Base-by-base conservation (phyloP, 2,113 vertebrate genomes). In the Mobula birostris region DNA sequence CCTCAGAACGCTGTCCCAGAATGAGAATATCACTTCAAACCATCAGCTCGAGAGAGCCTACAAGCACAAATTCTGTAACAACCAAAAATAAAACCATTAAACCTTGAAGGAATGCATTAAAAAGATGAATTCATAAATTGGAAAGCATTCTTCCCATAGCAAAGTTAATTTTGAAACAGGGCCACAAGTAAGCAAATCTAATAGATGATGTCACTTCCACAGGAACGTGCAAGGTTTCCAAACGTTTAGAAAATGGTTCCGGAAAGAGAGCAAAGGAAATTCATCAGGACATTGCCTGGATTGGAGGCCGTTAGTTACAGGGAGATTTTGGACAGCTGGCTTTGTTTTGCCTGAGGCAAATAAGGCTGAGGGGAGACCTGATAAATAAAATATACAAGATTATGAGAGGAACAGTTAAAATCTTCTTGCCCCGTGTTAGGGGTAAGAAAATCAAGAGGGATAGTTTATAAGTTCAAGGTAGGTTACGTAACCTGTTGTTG, bases 121-220 rank as follows among this genome's bases (percentile, higher is more conserved):
- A 2, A 2, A 11, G 68, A 11, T 17, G 68, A 4, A 48, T 68
- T 68, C 85, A 68, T 32, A 32, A 32, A 90, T 66, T 90, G 66
- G 66, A 32, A 66, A 32, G 11, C 27, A 29, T 4, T 61, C 82
- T 63, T 63, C 83, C 27, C 15, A 61, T 15, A 63, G 58, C 1
- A n/a, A n/a, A 68, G 56, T 56, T 14, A 9, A 61, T 61, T n/a
- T 87, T 0, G 61, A 66, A 15, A 32, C 61, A 68, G 15, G 40
- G n/a, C 12, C 24, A 36, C 6, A 27, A n/a, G 61, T 90, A 32
- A 88, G 58, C 83, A 87, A 11, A 58, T 87, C 0, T 0, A n/a
- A 88, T n/a, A 88, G 83, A 88, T 87, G 12, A 9, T n/a, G n/a
- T 88, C 58, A n/a, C 83, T 90, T 68, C 85, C 61, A 90, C n/a